Base-by-base conservation (phyloP, 2,797 vertebrate genomes). In the Neopelma chrysocephalum region DNA sequence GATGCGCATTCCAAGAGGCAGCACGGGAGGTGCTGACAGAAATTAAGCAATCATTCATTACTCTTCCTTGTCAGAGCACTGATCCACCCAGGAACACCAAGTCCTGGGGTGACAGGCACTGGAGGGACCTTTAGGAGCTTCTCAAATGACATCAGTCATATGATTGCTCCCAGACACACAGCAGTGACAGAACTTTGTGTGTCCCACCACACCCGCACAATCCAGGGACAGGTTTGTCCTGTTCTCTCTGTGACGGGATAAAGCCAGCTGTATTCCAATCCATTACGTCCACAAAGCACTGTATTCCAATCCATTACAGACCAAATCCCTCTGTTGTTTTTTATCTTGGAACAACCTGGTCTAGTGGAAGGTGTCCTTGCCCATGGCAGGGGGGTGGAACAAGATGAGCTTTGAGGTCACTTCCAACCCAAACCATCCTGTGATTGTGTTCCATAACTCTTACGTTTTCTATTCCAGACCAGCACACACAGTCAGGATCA, bases 171-270 rank as follows among this genome's bases (percentile, higher is more conserved):
- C 7, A 21, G 36, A 60, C 19, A 6, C 57, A 51, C 4, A 29
- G 82, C 36, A 29, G 6, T 0, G 29, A 43, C 15, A 2, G 47
- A 19, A 61, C 34, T 82, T 34, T 3, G 26, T 0, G 14, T 5
- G 62, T 56, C 19, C 43, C 60, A 3, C 53, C 12, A 29, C 19
- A 4, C 29, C 54, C 0, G 2, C 73, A 6, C 0, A 0, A 32
- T 12, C 72, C 5, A 1, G 38, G 76, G 32, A 18, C 32, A n/a
- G 8, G 0, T 53, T 31, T 31, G 51, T 53, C 51, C 51, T 2
- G 1, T 13, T 31, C 22, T 10, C 45, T 45, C 69, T 14, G 29
- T 38, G 0, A 5, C 2, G 11, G 56, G 56, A 11, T 6, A 4
- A 40, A 32, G 47, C 62, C 88, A 61, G 29, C 60, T 19, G 38